Percentiles rank a stretch among this genome's conserved stretches.
Conservation (phyloP, 2,888 invertebrate species). For the Pseudococcus longispinus region DNA sequence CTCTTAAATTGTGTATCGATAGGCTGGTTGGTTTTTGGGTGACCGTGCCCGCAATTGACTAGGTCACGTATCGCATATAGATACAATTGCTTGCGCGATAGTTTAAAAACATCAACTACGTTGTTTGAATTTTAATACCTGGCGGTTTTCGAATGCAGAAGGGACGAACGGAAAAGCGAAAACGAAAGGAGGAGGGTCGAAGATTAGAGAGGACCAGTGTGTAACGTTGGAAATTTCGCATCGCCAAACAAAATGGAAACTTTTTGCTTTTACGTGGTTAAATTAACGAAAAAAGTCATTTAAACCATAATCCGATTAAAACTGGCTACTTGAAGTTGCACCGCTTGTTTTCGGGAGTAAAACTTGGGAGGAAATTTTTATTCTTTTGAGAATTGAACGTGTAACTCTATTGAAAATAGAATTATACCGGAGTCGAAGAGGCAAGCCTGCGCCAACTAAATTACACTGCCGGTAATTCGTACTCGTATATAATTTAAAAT, state of each 20-base stretch:
- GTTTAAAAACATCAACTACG: slow-evolving; percentile 28
- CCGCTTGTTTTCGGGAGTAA: not conserved
- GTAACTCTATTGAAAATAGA: slow-evolving; percentile 16
- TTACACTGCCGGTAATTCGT: not conserved
- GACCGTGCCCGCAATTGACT: slow-evolving; percentile 22
- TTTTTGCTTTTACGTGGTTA: slow-evolving; percentile 31
- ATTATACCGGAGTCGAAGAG: not conserved
- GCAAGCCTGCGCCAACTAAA: not conserved
- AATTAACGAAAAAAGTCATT: slow-evolving; percentile 39
- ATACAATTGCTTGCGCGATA: slow-evolving; percentile 1
- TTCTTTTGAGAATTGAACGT: slow-evolving; percentile 28
- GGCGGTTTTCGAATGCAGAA: not conserved
- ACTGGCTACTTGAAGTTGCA: not conserved
- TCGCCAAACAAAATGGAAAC: slow-evolving; percentile 3
- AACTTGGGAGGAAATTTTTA: slow-evolving; percentile 17
- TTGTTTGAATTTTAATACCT: slow-evolving; percentile 29
- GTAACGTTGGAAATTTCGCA: not conserved
- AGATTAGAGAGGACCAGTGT: not conserved
- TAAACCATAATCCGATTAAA: slow-evolving; percentile 33
- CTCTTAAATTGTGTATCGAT: not conserved
- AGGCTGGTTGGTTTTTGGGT: slow-evolving; percentile 5
- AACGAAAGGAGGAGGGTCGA: not conserved
- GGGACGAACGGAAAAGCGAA: not conserved
- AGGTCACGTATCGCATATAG: slow-evolving; percentile 3
- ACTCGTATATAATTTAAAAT: slow-evolving; percentile 20